Base-by-base conservation (phyloP, 2,888 invertebrate species). In the Drosophila merina region DNA sequence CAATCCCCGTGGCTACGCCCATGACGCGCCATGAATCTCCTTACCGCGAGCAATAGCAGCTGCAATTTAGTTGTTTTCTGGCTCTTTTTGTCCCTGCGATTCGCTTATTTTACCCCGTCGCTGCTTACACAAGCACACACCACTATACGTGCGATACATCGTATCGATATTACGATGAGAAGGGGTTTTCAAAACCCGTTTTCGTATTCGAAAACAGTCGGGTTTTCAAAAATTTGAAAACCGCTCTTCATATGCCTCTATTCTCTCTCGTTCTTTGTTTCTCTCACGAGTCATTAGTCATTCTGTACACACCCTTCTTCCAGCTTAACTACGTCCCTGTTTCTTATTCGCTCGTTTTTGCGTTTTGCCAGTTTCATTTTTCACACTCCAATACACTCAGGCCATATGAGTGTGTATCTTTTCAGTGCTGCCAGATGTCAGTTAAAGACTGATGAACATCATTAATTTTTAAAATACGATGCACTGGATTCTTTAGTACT, bases 61-160 rank as follows among this genome's bases (percentile, higher is more conserved):
- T 80, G 80, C 80, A 80, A 80, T 79, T 80, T 80, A 76, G 74
- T 48, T 63, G 62, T 58, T 63, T 62, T 64, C 38, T 63, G 63
- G 40, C 40, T 55, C 33, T 31, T 8, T 20, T 42, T 47, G 59
- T 66, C 64, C 47, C 81, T 77, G 78, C 74, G 81, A 78, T 79
- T 79, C 83, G 83, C 79, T 80, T 74, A 78, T 83, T 83, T 79
- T 80, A 79, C 79, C 83, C 79, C 70, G 73, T 82, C 30, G 38
- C 47, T 14, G 14, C 12, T 36, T n/a, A n/a, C n/a, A 40, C 30
- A n/a, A 44, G n/a, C 44, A 25, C 44, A 44, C 44, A 44, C 44
- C 44, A 44, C 44, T 44, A 10, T 44, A 44, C 4, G 25, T 44
- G 10, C 25, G 44, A 44, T 44, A 44, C 42, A 54, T 54, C 54